Evolutionary conservation across 2,113 vertebrate species (phyloP).

Genomic region (Apaloderma vittatum): DNA sequence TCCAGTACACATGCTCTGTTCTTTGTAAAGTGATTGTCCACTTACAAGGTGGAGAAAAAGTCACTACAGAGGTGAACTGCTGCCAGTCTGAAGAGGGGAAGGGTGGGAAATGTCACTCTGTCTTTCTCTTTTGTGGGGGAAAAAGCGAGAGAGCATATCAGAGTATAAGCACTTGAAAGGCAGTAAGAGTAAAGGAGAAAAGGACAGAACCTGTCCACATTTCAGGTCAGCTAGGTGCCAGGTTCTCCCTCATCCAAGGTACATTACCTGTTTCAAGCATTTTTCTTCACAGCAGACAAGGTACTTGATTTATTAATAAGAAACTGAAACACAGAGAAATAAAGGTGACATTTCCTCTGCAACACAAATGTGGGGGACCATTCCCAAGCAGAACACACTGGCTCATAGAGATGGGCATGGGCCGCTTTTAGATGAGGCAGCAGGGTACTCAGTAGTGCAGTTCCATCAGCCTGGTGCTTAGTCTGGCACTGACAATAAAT

Average conservation of each 20-base stretch:
- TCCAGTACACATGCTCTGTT: background rate
- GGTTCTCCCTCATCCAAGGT: background rate
- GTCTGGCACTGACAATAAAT: background rate
- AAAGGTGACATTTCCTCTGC: background rate
- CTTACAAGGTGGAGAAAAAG: background rate
- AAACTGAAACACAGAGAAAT: background rate
- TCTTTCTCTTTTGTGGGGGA: background rate
- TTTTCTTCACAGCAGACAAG: background rate
- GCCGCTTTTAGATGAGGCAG: background rate
- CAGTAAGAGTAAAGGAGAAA: background rate
- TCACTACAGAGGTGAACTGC: background rate
- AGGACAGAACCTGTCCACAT: background rate
- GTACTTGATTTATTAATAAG: background rate
- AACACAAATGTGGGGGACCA: background rate
- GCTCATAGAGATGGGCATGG: background rate
- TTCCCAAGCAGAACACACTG: background rate
- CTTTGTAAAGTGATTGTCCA: background rate
- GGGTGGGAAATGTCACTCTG: background rate
- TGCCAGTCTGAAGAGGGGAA: background rate
- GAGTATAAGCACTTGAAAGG: background rate
- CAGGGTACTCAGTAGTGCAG: background rate
- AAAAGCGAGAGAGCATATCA: background rate
- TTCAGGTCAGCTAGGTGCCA: background rate
- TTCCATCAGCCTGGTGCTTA: background rate
- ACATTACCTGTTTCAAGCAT: background rate